Evolutionary conservation across 2,888 invertebrate species (phyloP), one percentile per base, ranked within the genome.

Genomic region (Aphidoletes aphidimyza): DNA sequence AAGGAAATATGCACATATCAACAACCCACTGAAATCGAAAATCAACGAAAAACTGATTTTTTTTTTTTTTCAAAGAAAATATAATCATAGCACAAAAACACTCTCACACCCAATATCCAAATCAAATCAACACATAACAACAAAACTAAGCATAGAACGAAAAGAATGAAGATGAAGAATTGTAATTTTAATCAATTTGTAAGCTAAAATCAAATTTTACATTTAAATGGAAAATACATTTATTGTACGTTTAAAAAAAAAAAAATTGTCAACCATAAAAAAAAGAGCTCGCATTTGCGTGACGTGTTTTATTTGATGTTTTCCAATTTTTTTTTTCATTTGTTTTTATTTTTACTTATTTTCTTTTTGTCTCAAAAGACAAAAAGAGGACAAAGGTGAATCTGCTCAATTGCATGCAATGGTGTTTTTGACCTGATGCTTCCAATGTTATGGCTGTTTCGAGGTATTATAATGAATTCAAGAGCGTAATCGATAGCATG

Each of bases 111-210:
- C n/a, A 42, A 42, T 14, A 42, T 42, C 42, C 6, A 42, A 42
- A 42, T 42, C 42, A 42, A 42, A 14, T n/a, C n/a, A n/a, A 54
- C 54, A 54, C 54, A 54, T 22, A 54, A 14, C 54, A 54, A 26
- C 54, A 54, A 22, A 54, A 54, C 2, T 22, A 34, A 34, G 69
- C 17, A 69, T n/a, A 54, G 22, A 54, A 14, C 54, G 22, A 26
- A 22, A 54, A 22, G 22, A 54, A n/a, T 22, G n/a, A 34, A 30
- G 11, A 69, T n/a, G 22, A 3, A 54, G 26, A 69, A n/a, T 69
- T 37, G 36, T 81, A 37, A 81, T 81, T 81, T 81, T 81, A 81
- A 37, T 81, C 37, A 37, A 81, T 81, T 81, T 37, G 81, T 81
- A 37, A 81, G 81, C 37, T 81, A 37, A 81, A 81, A 81, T 17